A percentile compares a stretch with the other conserved stretches of the same genome.
Evolutionary conservation across 2,113 vertebrate genomes (phyloP).

Genomic region (Neomonachus schauinslandi): DNA sequence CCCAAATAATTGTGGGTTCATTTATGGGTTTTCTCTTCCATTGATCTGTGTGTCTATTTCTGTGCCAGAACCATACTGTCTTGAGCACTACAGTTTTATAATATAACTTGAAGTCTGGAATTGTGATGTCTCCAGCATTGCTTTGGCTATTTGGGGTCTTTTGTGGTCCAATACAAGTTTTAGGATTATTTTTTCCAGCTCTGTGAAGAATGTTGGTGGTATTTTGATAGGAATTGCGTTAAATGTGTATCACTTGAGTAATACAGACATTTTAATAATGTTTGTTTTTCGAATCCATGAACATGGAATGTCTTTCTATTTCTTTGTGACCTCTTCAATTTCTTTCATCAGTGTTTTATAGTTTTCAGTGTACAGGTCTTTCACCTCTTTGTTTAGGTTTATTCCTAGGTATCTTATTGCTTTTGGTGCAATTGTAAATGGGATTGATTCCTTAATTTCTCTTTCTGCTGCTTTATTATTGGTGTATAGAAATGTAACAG

Average conservation of each 20-base stretch:
- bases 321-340: background rate
- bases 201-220: background rate
- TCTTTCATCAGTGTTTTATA: background rate
- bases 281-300: background rate
- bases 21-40: background rate
- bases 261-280: background rate
- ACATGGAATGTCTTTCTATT: background rate
- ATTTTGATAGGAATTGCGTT: background rate
- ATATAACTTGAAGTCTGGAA: background rate
- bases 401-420: background rate
- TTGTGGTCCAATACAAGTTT: background rate
- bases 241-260: background rate
- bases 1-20: background rate
- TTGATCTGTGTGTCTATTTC: background rate
- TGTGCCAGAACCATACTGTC: background rate
- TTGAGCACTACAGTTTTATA: background rate
- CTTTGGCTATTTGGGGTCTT: background rate
- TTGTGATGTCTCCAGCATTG: background rate
- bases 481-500: background rate
- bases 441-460: background rate
- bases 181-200: background rate
- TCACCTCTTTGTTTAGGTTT: background rate
- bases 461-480: background rate
- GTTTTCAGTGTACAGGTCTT: background rate
- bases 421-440: background rate